These are phyloP conservation scores for Pristionchus pacificus DNA, from an alignment of 1,140 invertebrate species.

Conservation along the genomic window DNA sequence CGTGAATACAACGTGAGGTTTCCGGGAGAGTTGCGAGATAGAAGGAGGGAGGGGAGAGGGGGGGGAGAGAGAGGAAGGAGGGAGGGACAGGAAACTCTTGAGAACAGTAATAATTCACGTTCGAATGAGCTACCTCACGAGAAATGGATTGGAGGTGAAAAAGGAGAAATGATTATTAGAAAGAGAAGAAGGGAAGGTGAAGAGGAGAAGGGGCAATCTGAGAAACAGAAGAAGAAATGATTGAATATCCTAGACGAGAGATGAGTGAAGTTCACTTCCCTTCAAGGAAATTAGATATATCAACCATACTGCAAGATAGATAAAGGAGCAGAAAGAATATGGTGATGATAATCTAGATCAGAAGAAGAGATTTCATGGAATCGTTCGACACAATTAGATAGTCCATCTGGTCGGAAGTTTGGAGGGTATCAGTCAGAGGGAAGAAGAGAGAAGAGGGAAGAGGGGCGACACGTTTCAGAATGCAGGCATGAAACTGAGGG, in stretches of 20 bases:
- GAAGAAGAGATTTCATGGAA: background rate
- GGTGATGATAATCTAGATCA: background rate
- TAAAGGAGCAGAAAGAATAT: background rate
- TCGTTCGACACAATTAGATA: background rate
- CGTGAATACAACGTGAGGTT: background rate
- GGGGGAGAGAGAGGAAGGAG: slow-evolving; percentile 2
- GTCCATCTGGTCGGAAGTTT: background rate
- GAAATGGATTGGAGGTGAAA: too few relatives aligned
- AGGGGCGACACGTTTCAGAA: background rate
- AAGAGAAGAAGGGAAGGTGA: background rate
- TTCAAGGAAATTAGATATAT: background rate
- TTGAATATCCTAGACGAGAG: background rate
- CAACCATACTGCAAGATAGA: background rate
- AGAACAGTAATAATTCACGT: too few relatives aligned
- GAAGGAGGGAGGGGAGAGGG: slow-evolving; percentile 1
- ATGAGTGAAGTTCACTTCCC: background rate
- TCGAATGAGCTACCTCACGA: too few relatives aligned
- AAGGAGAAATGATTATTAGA: background rate
- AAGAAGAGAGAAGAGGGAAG: slow-evolving; percentile 1
- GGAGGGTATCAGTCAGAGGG: background rate
- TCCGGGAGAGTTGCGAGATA: slow-evolving; percentile 11
- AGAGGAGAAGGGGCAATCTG: background rate
- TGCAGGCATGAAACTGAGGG: background rate
- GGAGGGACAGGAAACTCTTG: slow-evolving; percentile 4
- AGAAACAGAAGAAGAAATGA: background rate